phyloP scores from a whole-genome alignment of 1,140 invertebrate species.

The Drosophila sulfurigaster region DNA sequence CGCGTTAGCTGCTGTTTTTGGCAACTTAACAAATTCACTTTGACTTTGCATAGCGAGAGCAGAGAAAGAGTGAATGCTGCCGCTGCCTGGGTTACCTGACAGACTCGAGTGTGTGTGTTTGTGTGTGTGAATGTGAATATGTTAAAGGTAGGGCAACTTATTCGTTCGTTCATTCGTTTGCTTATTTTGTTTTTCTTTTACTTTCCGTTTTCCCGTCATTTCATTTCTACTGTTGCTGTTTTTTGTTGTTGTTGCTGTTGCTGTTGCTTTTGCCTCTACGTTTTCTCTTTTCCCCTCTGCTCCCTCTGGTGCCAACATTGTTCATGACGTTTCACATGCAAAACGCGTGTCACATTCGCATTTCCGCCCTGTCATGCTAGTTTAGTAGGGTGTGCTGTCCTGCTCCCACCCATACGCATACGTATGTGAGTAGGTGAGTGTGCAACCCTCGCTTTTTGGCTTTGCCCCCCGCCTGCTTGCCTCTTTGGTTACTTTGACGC shows the following conservation, averaged over 20 bases:
- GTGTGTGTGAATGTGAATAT: slow-evolving; percentile 15
- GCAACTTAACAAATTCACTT: slow-evolving; percentile 63
- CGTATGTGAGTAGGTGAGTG: neutral
- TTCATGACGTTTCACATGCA: slow-evolving; percentile 83
- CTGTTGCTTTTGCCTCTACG: slow-evolving; percentile 3
- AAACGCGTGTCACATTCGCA: slow-evolving; percentile 83
- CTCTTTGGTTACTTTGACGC: slow-evolving; percentile 77
- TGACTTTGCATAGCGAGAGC: slow-evolving; percentile 46
- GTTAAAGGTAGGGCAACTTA: slow-evolving; percentile 27
- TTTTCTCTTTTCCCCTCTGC: neutral
- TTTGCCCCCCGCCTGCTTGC: slow-evolving; percentile 49
- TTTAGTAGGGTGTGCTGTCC: slow-evolving; percentile 46
- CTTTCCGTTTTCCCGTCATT: slow-evolving; percentile 12
- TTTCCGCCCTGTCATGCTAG: slow-evolving; percentile 81
- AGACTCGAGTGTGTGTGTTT: slow-evolving; percentile 8
- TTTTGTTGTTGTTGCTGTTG: neutral
- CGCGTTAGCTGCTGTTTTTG: slow-evolving; percentile 44
- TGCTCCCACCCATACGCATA: slow-evolving; percentile 9
- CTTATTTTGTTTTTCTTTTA: slow-evolving; percentile 29
- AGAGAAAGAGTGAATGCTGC: neutral
- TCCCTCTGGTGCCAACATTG: slow-evolving; percentile 47
- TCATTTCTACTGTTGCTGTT: slow-evolving; percentile 8
- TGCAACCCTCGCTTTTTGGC: slow-evolving; percentile 58
- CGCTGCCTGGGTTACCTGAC: neutral
- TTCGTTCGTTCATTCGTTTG: slow-evolving; percentile 29